Conservation (phyloP, 2,888 invertebrate species). For the Heliconius aoede region DNA sequence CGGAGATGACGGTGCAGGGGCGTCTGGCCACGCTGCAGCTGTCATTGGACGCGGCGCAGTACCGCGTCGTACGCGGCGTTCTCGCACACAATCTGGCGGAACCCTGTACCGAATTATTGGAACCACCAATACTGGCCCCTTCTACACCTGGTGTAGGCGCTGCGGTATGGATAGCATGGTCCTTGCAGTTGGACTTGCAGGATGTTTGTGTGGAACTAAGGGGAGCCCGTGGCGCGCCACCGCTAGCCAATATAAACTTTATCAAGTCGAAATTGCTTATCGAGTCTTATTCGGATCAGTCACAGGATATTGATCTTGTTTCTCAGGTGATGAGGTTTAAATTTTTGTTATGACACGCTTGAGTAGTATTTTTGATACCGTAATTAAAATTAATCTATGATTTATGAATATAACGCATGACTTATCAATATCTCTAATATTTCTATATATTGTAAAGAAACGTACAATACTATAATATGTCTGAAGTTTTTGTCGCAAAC, state of each 20-base stretch:
- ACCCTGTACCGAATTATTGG: constrained; percentile 72
- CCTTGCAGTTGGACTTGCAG: constrained; percentile 91
- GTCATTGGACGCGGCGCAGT: constrained; percentile 92
- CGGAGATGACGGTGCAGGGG: constrained; percentile 93
- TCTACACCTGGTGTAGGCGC: too few species aligned
- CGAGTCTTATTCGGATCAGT: constrained; percentile 93
- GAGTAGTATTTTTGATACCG: not conserved
- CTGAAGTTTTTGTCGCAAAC: too few species aligned
- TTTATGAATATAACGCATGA: too few species aligned
- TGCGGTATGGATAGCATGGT: constrained; percentile 88
- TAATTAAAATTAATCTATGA: not conserved
- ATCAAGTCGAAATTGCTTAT: constrained; percentile 93
- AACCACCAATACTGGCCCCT: constrained; percentile 42
- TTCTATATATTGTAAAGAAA: too few species aligned
- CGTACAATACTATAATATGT: too few species aligned
- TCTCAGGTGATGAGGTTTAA: constrained; percentile 85
- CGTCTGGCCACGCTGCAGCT: constrained; percentile 93
- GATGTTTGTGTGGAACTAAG: constrained; percentile 92
- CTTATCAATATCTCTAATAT: too few species aligned
- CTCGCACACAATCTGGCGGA: constrained; percentile 96
- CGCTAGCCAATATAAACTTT: constrained; percentile 94
- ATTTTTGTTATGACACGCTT: not conserved
- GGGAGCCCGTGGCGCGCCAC: constrained; percentile 80
- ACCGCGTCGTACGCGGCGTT: constrained; percentile 93
- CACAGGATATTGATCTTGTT: constrained; percentile 95